These are phyloP conservation scores for Corythucha ciliata DNA, from an alignment of 2,888 invertebrate genomes.

Conservation along the genomic window DNA sequence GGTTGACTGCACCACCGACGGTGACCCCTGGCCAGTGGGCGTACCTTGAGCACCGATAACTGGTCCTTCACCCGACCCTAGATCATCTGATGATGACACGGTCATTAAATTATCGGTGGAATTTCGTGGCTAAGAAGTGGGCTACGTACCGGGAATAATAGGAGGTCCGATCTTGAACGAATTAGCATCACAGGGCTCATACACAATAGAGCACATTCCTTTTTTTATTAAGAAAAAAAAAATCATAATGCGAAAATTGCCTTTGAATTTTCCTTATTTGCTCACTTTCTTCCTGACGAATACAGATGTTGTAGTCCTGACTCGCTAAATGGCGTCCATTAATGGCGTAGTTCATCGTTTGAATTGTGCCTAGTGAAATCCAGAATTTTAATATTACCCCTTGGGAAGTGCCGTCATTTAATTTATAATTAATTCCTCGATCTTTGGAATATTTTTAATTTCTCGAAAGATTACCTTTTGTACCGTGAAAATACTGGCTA, in stretches of 20 bases:
- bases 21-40: constrained; percentile 34
- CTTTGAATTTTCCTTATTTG: not conserved
- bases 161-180: constrained; percentile 64
- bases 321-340: constrained; percentile 71
- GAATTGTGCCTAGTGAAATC: constrained; percentile 47
- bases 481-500: constrained; percentile 58
- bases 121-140: too few relatives aligned
- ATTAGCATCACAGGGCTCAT: constrained; percentile 63
- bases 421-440: too few relatives aligned
- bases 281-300: constrained; percentile 45
- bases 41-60: constrained; percentile 26
- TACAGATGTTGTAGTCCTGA: constrained; percentile 68
- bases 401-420: too few relatives aligned
- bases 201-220: constrained; percentile 66
- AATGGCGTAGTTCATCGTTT: constrained; percentile 71
- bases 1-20: constrained; percentile 44
- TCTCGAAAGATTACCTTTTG: constrained; percentile 49
- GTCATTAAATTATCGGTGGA: too few relatives aligned
- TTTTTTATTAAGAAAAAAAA: not conserved
- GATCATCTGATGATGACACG: constrained; percentile 31
- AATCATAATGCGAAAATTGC: not conserved
- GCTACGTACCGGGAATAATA: constrained; percentile 20
- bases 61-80: constrained; percentile 36
- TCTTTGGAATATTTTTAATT: too few relatives aligned
- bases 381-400: too few relatives aligned